Conservation (phyloP, 1,140 invertebrate species). For the Drosophila nigrodunni region DNA sequence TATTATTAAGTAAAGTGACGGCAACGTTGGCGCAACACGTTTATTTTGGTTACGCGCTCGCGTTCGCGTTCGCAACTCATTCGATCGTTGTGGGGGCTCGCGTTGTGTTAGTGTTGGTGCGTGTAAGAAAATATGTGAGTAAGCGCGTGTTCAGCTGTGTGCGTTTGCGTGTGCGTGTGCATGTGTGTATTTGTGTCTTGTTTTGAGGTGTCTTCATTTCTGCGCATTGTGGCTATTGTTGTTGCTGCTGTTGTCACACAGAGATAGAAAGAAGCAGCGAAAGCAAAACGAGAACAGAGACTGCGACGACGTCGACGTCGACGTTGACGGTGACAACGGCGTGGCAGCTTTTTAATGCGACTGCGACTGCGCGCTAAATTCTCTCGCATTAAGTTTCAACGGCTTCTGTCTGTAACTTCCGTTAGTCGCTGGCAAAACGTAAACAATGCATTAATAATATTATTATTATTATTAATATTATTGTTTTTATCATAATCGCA, state of each 20-base stretch:
- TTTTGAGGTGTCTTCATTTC: constrained; percentile 44
- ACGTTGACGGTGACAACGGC: constrained; percentile 25
- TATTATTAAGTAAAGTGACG: constrained; percentile 75
- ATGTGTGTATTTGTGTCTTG: background rate
- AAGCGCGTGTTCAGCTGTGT: background rate
- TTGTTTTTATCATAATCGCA: constrained; percentile 20
- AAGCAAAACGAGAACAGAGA: background rate
- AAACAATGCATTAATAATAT: constrained; percentile 60
- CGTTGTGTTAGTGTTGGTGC: constrained; percentile 12
- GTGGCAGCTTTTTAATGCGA: constrained; percentile 62
- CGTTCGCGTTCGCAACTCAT: constrained; percentile 43
- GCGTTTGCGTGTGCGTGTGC: background rate
- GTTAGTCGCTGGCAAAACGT: constrained; percentile 64
- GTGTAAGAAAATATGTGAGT: background rate
- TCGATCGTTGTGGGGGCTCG: constrained; percentile 47
- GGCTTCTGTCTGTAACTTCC: constrained; percentile 56
- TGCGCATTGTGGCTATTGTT: constrained; percentile 36
- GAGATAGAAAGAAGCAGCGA: constrained; percentile 29
- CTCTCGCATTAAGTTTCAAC: constrained; percentile 14
- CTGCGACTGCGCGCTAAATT: constrained; percentile 61
- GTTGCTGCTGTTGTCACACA: constrained; percentile 41
- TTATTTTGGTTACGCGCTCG: constrained; percentile 48
- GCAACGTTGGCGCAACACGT: constrained; percentile 65
- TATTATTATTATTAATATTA: constrained; percentile 10
- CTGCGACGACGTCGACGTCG: constrained; percentile 27